A percentile compares a stretch with the other conserved stretches of the same genome.
These are phyloP conservation scores for Rotaria sp. DNA, from an alignment of 2,888 invertebrate genomes.

Conservation along the genomic window DNA sequence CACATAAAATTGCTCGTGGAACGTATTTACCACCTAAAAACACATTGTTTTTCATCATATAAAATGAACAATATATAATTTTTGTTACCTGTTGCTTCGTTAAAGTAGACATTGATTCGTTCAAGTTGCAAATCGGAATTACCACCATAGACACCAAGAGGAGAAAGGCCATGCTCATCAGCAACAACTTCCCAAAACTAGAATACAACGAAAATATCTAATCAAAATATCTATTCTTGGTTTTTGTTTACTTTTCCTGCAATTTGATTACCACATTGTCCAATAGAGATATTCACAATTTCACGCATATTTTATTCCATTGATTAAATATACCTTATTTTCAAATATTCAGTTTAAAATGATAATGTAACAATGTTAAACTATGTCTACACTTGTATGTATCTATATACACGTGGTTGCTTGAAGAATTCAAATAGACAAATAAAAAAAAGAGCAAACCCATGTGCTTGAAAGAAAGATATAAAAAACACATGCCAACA, in stretches of 20 bases:
- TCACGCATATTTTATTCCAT: background rate
- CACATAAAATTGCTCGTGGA: background rate
- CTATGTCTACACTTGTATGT: background rate
- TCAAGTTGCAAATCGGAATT: conserved; percentile 10
- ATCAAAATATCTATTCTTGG: background rate
- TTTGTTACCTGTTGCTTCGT: background rate
- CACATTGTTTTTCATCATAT: no score
- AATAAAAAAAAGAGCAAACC: no score
- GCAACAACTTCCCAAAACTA: conserved; percentile 5
- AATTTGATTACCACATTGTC: conserved; percentile 11
- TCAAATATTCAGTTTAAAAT: background rate
- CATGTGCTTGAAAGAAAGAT: background rate
- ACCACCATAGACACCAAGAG: background rate
- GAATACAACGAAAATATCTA: background rate
- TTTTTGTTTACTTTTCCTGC: background rate
- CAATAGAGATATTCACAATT: background rate
- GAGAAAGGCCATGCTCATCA: background rate
- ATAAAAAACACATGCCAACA: no score
- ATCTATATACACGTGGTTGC: background rate
- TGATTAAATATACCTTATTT: background rate
- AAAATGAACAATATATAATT: background rate
- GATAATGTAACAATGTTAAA: background rate
- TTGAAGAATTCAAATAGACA: background rate
- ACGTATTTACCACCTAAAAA: background rate
- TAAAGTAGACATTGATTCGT: background rate